Base-by-base conservation (phyloP, 1,140 invertebrate species). In the Oncopeltus fasciatus region DNA sequence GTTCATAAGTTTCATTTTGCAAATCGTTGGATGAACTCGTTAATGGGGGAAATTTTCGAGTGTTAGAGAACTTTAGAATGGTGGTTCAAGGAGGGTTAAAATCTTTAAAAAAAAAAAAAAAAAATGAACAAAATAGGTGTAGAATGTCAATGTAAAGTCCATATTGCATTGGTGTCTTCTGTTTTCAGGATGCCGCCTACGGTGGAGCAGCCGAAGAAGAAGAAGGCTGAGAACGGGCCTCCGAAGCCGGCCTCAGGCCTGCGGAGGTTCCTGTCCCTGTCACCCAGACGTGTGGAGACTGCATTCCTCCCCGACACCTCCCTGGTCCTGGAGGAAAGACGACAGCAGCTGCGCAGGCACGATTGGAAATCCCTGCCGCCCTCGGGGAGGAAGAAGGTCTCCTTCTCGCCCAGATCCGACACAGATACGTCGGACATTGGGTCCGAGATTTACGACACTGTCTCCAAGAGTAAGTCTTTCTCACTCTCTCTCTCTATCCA, bases 291-390 rank as follows among this genome's bases (percentile, higher is more conserved):
- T 4, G 24, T 53, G 49, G 49, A 53, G 49, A 53, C 49, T 18
- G 49, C 49, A 18, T 53, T 53, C 49, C 49, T 60, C 20, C 59
- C 59, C 9, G 59, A 60, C 59, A 60, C 59, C 43, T 28, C 21
- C 20, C 44, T 60, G 43, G 59, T 60, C 14, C 44, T 60, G 5
- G 59, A 60, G 28, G 59, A 60, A 16, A 21, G 59, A n/a, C 21
- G 46, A n/a, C 27, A 47, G 44, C 44, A 60, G 27, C 43, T 60
- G 44, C n/a, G 28, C 16, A 26, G 31, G 26, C 56, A 33, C 28
- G 28, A 57, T 16, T 38, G 31, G 56, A 57, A 33, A n/a, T 33
- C 28, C 3, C 16, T 29, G 27, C 28, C 56, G 2, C 33, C 56
- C 29, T 38, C 56, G 28, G 28, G 56, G 27, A 31, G 28, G 56